These are phyloP conservation scores for Luehdorfia chinensis DNA, from an alignment of 1,140 invertebrate species.

Conservation along the genomic window DNA sequence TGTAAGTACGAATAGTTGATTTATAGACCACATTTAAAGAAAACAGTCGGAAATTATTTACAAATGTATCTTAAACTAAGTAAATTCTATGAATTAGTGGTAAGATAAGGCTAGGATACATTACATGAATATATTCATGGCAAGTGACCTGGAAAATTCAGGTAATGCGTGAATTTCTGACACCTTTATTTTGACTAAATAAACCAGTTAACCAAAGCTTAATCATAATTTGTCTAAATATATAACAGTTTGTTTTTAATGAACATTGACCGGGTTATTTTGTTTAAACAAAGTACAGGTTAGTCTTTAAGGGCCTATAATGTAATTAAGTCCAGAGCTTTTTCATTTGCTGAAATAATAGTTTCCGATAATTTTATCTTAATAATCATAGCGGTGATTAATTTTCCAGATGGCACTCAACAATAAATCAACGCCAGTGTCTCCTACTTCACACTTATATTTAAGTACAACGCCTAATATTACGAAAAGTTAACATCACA, in stretches of 20 bases:
- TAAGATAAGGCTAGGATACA: constrained; percentile 33
- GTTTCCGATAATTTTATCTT: too few species aligned
- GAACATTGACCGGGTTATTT: background rate
- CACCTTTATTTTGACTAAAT: background rate
- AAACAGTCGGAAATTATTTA: constrained; percentile 25
- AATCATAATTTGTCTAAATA: too few species aligned
- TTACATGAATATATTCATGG: constrained; percentile 26
- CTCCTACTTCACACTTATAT: constrained; percentile 21
- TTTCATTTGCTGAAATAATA: too few species aligned
- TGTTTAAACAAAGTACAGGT: too few species aligned
- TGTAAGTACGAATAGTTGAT: constrained; percentile 3
- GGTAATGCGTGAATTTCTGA: background rate
- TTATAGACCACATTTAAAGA: constrained; percentile 6
- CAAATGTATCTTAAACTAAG: constrained; percentile 23
- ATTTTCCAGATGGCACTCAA: constrained; percentile 46
- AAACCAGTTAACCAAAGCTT: background rate
- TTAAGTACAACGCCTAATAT: constrained; percentile 35
- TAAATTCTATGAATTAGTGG: constrained; percentile 37
- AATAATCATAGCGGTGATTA: too few species aligned
- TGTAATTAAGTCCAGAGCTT: too few species aligned
- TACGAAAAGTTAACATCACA: constrained; percentile 25
- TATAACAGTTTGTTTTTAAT: too few species aligned
- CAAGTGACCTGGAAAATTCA: constrained; percentile 28
- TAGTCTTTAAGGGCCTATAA: too few species aligned
- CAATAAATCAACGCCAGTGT: constrained; percentile 19